Conservation (phyloP, 2,797 vertebrate species). For the Australoheros facetus region DNA sequence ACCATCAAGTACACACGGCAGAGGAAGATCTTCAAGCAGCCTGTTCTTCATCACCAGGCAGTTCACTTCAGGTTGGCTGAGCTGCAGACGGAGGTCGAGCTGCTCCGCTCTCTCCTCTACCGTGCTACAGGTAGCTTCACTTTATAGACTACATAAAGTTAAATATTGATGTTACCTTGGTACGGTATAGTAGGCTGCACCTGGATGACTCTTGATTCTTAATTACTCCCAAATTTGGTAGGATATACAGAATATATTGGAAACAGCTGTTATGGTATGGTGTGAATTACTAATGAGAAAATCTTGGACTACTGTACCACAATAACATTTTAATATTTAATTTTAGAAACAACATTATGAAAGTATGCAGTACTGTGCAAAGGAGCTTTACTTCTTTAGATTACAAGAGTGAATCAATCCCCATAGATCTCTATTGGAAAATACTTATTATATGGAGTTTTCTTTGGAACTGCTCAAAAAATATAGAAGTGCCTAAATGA, state of each 20-base stretch:
- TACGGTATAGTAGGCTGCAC: not conserved
- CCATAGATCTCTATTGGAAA: not conserved
- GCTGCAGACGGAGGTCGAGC: slow-evolving; percentile 87
- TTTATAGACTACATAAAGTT: not conserved
- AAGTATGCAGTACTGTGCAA: not conserved
- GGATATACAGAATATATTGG: not conserved
- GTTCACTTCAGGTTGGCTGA: slow-evolving; percentile 89
- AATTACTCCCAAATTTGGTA: no score
- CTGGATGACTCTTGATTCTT: not conserved
- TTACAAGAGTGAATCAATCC: not conserved
- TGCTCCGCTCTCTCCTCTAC: slow-evolving; percentile 86
- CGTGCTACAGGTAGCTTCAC: slow-evolving; percentile 74
- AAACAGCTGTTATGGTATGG: not conserved
- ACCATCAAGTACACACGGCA: slow-evolving; percentile 86
- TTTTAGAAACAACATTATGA: not conserved
- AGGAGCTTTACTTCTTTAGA: not conserved
- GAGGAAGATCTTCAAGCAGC: slow-evolving; percentile 82
- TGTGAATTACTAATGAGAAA: not conserved
- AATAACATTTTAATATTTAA: not conserved
- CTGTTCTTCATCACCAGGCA: slow-evolving; percentile 84
- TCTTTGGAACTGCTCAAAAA: not conserved
- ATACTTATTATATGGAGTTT: not conserved
- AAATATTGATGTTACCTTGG: not conserved
- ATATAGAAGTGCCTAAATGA: rapidly evolving
- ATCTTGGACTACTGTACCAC: not conserved